A percentile compares a stretch with the other conserved stretches of the same genome.
These are phyloP conservation scores for Neopipo cinnamomea DNA, from an alignment of 2,113 vertebrate genomes.

Conservation along the genomic window DNA sequence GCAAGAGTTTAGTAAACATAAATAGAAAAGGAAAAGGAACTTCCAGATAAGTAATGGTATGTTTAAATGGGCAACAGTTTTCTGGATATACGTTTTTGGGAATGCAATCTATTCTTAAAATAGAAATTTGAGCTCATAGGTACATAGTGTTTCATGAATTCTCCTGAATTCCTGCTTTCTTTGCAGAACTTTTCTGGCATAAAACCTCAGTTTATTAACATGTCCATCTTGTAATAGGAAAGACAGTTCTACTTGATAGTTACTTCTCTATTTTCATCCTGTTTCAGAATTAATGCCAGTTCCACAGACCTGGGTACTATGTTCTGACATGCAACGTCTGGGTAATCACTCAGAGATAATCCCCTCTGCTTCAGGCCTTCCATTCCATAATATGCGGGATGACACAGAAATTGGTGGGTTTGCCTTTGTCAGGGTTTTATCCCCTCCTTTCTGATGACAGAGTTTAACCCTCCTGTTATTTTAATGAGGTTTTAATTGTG, in stretches of 20 bases:
- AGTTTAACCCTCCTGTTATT: not conserved
- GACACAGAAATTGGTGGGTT: not conserved
- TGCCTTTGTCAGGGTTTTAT: not conserved
- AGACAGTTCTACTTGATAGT: not conserved
- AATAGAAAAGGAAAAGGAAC: not conserved
- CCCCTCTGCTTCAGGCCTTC: constrained; percentile 41
- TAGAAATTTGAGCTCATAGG: not conserved
- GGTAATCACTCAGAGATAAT: constrained; percentile 44
- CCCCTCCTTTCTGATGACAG: not conserved
- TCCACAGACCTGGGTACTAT: not conserved
- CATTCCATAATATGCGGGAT: not conserved
- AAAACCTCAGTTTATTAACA: not conserved
- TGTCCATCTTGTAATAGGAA: not conserved
- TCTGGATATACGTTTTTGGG: not conserved
- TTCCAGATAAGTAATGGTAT: not conserved
- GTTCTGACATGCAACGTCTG: not conserved
- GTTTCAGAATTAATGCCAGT: constrained; percentile 41
- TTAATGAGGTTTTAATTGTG: not conserved
- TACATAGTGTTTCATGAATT: not conserved
- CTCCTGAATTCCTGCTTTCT: not conserved
- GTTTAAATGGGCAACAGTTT: not conserved
- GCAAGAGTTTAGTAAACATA: not conserved
- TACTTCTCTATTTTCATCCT: constrained; percentile 28
- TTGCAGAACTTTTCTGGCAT: not conserved
- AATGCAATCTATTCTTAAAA: not conserved